Evolutionary conservation across 2,797 vertebrate genomes (phyloP).

Genomic region (Parauchenoglanis ngamensis): DNA sequence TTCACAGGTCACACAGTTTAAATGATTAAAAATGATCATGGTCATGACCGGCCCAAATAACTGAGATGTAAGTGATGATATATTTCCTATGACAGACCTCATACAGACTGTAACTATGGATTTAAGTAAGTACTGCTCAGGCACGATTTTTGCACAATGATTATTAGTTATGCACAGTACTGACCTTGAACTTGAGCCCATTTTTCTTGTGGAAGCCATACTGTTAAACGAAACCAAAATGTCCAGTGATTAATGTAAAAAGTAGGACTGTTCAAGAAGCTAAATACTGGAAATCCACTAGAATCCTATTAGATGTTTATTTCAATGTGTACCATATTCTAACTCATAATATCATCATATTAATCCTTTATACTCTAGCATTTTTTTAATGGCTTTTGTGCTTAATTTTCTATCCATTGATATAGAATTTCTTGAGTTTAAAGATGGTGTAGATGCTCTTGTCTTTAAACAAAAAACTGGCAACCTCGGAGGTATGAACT

Average conservation of each 20-base stretch:
- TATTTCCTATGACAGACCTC: no score
- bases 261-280: neutral
- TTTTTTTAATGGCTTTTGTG: neutral
- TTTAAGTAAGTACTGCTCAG: neutral
- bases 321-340: neutral
- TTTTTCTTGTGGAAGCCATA: constrained; percentile 1
- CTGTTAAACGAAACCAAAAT: neutral
- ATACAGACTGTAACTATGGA: neutral
- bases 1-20: neutral
- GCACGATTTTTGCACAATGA: neutral
- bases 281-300: neutral
- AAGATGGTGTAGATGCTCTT: neutral
- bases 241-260: neutral
- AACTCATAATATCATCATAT: neutral
- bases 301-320: neutral
- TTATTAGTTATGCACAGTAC: no score
- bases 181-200: neutral
- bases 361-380: neutral
- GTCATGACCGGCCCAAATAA: neutral
- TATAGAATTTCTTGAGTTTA: neutral
- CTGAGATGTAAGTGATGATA: no score
- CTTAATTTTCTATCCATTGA: neutral
- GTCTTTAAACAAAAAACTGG: neutral
- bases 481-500: neutral
- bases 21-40: neutral